Conservation (phyloP, 2,888 invertebrate species). For the Chrysolina americana region DNA sequence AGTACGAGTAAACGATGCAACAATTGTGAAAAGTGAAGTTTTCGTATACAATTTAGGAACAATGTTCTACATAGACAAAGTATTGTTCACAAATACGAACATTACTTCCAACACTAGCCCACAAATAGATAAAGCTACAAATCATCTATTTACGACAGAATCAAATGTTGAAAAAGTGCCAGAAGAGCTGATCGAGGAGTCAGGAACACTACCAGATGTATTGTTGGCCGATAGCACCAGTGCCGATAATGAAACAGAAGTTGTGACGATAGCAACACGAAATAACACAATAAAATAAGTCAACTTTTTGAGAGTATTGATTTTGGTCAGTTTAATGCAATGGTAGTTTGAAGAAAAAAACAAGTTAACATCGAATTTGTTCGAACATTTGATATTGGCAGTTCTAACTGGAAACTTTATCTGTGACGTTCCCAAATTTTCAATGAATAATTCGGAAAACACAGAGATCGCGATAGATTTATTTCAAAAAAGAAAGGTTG, state of each 20-base stretch:
- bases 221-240: slow-evolving; percentile 64
- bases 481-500: too few species aligned
- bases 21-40: slow-evolving; percentile 75
- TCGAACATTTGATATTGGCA: background rate
- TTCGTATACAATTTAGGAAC: slow-evolving; percentile 78
- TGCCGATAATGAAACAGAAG: slow-evolving; percentile 52
- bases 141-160: slow-evolving; percentile 52
- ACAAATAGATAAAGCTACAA: slow-evolving; percentile 43
- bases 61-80: slow-evolving; percentile 76
- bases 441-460: too few species aligned
- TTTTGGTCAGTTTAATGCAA: background rate
- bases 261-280: slow-evolving; percentile 34
- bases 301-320: background rate
- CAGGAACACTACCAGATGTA: slow-evolving; percentile 65
- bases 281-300: slow-evolving; percentile 50
- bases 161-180: slow-evolving; percentile 63
- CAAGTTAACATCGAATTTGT: background rate
- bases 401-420: too few species aligned
- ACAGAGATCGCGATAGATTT: too few species aligned
- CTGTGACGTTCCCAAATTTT: too few species aligned
- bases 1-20: slow-evolving; percentile 73
- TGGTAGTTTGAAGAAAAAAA: background rate
- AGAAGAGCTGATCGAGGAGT: slow-evolving; percentile 65
- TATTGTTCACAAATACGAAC: slow-evolving; percentile 70
- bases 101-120: slow-evolving; percentile 57